Percentiles rank a stretch among this genome's conserved stretches.
Evolutionary conservation across 1,140 invertebrate genomes (phyloP).

Genomic region (Pinna nobilis): DNA sequence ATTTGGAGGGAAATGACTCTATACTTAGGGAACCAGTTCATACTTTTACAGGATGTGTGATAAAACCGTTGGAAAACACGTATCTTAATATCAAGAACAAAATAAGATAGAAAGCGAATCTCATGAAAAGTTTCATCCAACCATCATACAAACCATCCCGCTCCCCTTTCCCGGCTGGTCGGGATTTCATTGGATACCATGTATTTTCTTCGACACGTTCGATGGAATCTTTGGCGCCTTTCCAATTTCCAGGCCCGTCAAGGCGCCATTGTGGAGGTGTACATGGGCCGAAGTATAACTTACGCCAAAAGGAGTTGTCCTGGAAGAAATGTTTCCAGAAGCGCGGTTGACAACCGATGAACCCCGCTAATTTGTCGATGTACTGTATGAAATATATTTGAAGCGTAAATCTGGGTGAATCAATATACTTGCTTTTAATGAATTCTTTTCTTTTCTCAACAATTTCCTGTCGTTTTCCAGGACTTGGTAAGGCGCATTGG

Average conservation of each 20-base stretch:
- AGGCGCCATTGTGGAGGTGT: constrained; percentile 76
- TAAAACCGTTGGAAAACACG: constrained; percentile 35
- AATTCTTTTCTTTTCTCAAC: constrained; percentile 37
- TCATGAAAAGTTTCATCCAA: constrained; percentile 46
- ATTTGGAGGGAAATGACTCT: not conserved
- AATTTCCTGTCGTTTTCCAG: constrained; percentile 5
- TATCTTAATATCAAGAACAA: constrained; percentile 5
- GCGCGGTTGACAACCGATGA: constrained; percentile 46
- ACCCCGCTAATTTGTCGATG: constrained; percentile 42
- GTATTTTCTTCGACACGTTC: constrained; percentile 42
- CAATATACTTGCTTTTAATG: constrained; percentile 39
- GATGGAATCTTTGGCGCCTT: constrained; percentile 72
- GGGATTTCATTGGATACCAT: constrained; percentile 47
- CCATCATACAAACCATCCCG: constrained; percentile 52
- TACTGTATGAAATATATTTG: constrained; percentile 52
- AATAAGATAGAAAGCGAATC: constrained; percentile 16
- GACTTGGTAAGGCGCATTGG: constrained; percentile 28
- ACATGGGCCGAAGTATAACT: constrained; percentile 68
- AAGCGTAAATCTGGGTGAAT: constrained; percentile 44
- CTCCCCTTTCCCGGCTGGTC: constrained; percentile 39
- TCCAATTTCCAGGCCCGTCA: constrained; percentile 72
- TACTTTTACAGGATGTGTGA: constrained; percentile 23
- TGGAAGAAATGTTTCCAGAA: constrained; percentile 46
- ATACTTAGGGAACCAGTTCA: not conserved
- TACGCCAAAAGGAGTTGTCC: constrained; percentile 39